phyloP scores from a whole-genome alignment of 1,140 invertebrate species.

The Triops longicaudatus region DNA sequence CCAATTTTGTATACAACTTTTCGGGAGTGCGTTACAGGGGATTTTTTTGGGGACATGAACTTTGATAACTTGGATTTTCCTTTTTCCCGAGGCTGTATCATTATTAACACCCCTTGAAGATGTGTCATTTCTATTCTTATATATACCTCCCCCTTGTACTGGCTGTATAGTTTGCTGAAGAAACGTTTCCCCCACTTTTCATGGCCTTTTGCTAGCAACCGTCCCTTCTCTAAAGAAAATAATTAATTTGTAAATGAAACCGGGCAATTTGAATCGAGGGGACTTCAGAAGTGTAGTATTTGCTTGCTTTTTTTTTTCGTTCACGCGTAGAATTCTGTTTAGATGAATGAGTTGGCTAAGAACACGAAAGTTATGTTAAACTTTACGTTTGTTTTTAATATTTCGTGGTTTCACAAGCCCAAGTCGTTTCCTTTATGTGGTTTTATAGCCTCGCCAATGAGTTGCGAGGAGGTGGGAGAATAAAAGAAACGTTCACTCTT shows the following conservation, averaged over 20 bases:
- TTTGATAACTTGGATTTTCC: background rate
- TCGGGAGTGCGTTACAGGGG: background rate
- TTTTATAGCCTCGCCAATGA: background rate
- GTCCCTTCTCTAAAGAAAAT: background rate
- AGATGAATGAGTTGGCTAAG: no score
- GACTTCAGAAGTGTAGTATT: background rate
- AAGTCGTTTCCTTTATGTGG: background rate
- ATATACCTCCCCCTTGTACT: background rate
- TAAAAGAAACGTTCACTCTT: slow-evolving; percentile 3
- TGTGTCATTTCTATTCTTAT: background rate
- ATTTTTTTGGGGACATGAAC: background rate
- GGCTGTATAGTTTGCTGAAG: background rate
- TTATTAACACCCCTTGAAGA: background rate
- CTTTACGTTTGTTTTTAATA: no score
- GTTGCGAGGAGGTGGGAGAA: background rate
- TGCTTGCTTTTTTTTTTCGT: background rate
- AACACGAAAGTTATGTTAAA: no score
- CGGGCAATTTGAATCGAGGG: background rate
- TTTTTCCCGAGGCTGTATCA: background rate
- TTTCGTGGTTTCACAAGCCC: background rate
- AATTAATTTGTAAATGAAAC: background rate
- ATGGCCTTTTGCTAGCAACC: background rate
- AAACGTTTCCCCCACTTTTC: background rate
- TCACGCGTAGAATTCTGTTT: no score
- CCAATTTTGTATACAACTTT: background rate